A percentile compares a stretch with the other conserved stretches of the same genome.
Evolutionary conservation across 1,140 invertebrate genomes (phyloP).

Genomic region (Cherax quadricarinatus): DNA sequence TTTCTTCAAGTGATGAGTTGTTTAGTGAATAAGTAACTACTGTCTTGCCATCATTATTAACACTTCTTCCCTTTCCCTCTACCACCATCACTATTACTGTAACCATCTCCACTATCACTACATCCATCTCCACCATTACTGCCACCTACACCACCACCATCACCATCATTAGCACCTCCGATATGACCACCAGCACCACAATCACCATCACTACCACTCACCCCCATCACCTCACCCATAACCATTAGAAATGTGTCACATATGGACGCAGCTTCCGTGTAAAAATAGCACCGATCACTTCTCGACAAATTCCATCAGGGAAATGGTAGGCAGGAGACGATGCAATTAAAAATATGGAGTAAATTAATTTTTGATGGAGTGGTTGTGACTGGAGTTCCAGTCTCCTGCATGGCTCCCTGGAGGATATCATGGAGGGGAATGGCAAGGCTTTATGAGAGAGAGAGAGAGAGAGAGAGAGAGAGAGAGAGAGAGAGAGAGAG

Average conservation of each 20-base stretch:
- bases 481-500: neutral
- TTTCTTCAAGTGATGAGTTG: too few species aligned
- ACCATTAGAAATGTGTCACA: slow-evolving; percentile 28
- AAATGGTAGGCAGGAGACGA: slow-evolving; percentile 23
- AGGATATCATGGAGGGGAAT: neutral
- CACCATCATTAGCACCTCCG: too few species aligned
- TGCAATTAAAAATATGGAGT: slow-evolving; percentile 67
- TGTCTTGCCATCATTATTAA: too few species aligned
- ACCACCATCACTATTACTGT: neutral
- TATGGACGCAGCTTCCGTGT: slow-evolving; percentile 35
- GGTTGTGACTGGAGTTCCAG: slow-evolving; percentile 34
- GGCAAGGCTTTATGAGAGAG: neutral
- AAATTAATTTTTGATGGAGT: slow-evolving; percentile 63
- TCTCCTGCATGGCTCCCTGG: neutral
- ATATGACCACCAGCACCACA: neutral
- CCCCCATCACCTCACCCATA: neutral
- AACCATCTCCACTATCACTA: neutral
- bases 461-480: neutral
- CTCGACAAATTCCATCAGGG: slow-evolving; percentile 52
- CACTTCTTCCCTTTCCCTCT: neutral
- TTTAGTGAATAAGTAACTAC: too few species aligned
- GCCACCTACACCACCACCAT: neutral
- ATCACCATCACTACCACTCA: neutral
- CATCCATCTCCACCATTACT: neutral
- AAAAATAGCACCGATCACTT: slow-evolving; percentile 51